Evolutionary conservation across 23 tunicate genomes (phyloP).

Genomic region (Styela plicata): DNA sequence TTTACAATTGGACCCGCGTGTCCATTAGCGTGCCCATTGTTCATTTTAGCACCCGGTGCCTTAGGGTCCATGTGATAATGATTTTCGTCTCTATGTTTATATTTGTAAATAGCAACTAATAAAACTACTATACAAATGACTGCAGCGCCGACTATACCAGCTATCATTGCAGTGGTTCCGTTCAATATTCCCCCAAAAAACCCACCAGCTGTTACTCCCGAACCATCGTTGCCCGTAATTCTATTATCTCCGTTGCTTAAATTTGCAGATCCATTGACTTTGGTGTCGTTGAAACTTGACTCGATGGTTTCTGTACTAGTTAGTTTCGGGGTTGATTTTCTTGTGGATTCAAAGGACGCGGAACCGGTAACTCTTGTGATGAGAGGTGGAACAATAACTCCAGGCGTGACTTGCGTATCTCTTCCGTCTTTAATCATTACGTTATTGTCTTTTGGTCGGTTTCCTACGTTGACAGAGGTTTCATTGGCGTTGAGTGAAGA

Average conservation of each 20-base stretch:
- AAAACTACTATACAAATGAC: slow-evolving; percentile 31
- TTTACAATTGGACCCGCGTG: neutral
- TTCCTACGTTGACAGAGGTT: neutral
- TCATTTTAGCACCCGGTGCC: neutral
- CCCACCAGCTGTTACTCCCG: slow-evolving; percentile 28
- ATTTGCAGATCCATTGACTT: slow-evolving; percentile 14
- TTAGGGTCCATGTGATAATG: slow-evolving; percentile 38
- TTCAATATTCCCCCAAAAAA: slow-evolving; percentile 25
- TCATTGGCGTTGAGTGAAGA: neutral
- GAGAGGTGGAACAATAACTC: slow-evolving; percentile 8
- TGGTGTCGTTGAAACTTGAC: slow-evolving; percentile 5
- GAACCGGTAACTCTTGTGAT: neutral
- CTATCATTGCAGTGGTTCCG: slow-evolving; percentile 52
- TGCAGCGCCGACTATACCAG: slow-evolving; percentile 57
- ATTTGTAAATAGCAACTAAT: slow-evolving; percentile 36
- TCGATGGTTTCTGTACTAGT: neutral
- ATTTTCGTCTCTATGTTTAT: slow-evolving; percentile 36
- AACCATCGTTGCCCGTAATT: neutral
- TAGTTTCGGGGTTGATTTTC: neutral
- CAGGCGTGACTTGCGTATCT: slow-evolving; percentile 14
- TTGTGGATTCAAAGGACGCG: neutral
- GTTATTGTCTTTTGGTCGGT: neutral
- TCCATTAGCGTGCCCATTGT: neutral
- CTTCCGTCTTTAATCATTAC: neutral
- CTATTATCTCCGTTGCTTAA: slow-evolving; percentile 2